Evolutionary conservation across 2,113 vertebrate species (phyloP).

Genomic region (Recurvirostra avosetta): DNA sequence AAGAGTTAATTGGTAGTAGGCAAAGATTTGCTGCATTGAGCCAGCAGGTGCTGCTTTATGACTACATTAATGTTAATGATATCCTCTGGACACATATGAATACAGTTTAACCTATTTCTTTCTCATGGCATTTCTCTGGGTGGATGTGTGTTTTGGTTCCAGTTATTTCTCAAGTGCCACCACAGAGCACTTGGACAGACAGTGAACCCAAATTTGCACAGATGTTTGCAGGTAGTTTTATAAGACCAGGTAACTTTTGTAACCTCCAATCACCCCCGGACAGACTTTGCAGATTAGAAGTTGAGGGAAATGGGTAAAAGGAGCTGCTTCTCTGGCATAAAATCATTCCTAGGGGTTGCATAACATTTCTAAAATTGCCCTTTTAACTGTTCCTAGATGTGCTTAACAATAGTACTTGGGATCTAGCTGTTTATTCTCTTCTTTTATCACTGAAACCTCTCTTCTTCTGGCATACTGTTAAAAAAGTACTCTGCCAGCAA

Average conservation of each 20-base stretch:
- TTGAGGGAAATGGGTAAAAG: neutral
- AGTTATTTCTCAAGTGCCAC: neutral
- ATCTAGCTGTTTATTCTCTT: constrained; percentile 21
- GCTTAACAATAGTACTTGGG: neutral
- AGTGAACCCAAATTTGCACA: neutral
- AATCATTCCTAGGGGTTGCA: neutral
- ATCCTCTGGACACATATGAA: constrained; percentile 3
- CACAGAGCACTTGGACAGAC: neutral
- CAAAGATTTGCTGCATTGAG: constrained; percentile 8
- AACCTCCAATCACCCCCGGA: neutral
- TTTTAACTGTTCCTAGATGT: neutral
- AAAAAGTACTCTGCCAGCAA: neutral
- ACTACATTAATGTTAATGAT: constrained; percentile 56
- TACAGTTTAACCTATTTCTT: neutral
- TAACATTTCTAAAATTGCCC: neutral
- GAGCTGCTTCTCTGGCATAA: neutral
- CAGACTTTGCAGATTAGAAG: neutral
- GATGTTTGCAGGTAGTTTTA: neutral
- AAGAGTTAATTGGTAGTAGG: constrained; percentile 48
- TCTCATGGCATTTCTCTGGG: neutral
- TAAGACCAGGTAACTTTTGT: neutral
- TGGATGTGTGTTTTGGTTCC: neutral
- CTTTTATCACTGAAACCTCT: neutral
- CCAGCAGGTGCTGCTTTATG: constrained; percentile 63
- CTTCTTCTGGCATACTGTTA: neutral